These are phyloP conservation scores for Drosophila subpulchrella DNA, from an alignment of 1,140 invertebrate species.

Conservation along the genomic window DNA sequence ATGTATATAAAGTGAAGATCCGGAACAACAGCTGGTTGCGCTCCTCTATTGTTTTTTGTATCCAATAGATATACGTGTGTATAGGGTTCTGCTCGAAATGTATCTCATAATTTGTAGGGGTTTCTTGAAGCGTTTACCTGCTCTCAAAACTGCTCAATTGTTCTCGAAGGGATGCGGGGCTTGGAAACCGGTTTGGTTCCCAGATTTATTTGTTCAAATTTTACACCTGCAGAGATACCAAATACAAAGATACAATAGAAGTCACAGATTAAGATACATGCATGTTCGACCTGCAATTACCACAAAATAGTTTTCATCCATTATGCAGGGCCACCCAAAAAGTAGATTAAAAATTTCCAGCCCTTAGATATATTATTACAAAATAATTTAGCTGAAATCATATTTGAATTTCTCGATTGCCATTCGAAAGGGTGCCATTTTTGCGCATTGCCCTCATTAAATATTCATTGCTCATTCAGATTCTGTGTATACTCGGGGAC, in stretches of 20 bases:
- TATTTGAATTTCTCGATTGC: conserved; percentile 10
- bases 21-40: conserved; percentile 23
- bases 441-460: conserved; percentile 23
- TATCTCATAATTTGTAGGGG: conserved; percentile 40
- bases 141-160: conserved; percentile 17
- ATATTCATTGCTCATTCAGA: conserved; percentile 22
- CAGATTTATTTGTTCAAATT: conserved; percentile 31
- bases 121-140: conserved; percentile 17
- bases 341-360: conserved; percentile 2
- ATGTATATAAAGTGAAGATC: not conserved
- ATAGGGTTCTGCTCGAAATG: conserved; percentile 8
- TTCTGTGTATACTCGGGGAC: not conserved
- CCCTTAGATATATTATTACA: conserved; percentile 16
- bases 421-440: conserved; percentile 11
- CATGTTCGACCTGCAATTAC: conserved; percentile 20
- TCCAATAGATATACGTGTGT: conserved; percentile 18
- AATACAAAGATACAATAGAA: not conserved
- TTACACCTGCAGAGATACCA: conserved; percentile 25
- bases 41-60: conserved; percentile 20
- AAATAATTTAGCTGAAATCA: conserved; percentile 7
- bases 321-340: conserved; percentile 17
- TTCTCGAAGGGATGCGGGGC: conserved; percentile 15
- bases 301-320: conserved; percentile 22
- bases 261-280: conserved; percentile 5
- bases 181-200: conserved; percentile 25